A percentile compares a stretch with the other conserved stretches of the same genome.
phyloP scores from a whole-genome alignment of 2,888 invertebrate species.

The Trimorus sp. region DNA sequence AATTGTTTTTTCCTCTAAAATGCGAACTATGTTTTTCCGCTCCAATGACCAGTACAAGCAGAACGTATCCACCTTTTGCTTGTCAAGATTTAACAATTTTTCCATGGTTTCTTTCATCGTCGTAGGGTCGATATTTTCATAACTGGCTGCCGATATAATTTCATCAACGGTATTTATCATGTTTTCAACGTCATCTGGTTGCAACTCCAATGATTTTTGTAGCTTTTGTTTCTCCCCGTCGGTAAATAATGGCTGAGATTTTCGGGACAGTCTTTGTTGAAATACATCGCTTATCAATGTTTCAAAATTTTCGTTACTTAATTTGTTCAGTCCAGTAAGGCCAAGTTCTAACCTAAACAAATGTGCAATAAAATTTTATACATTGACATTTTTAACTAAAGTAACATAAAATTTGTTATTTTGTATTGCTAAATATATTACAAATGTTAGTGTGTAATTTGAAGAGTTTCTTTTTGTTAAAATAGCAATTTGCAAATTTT shows the following conservation, averaged over 20 bases:
- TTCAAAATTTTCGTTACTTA: conserved; percentile 2
- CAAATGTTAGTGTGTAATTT: too few relatives aligned
- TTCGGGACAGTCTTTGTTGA: neutral
- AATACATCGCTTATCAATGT: conserved; percentile 4
- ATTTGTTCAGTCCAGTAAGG: conserved; percentile 5
- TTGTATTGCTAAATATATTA: too few relatives aligned
- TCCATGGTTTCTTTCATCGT: conserved; percentile 18
- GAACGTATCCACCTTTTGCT: conserved; percentile 74
- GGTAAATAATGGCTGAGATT: neutral
- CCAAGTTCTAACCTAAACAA: conserved; percentile 26
- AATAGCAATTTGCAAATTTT: too few relatives aligned
- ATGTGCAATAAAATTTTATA: neutral
- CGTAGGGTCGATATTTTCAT: conserved; percentile 10
- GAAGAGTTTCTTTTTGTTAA: too few relatives aligned
- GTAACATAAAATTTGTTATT: too few relatives aligned
- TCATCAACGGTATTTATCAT: conserved; percentile 5
- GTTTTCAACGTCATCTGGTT: conserved; percentile 15
- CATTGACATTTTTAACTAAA: too few relatives aligned
- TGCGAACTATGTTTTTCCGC: conserved; percentile 74
- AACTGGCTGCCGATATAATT: conserved; percentile 20
- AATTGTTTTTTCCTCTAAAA: conserved; percentile 73
- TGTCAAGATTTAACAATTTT: conserved; percentile 69
- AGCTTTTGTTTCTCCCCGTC: conserved; percentile 16
- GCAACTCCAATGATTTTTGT: conserved; percentile 15
- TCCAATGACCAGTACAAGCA: conserved; percentile 75